A percentile compares a stretch with the other conserved stretches of the same genome.
Conservation (phyloP, 2,888 invertebrate genomes). For the Coleophora flavipennella region DNA sequence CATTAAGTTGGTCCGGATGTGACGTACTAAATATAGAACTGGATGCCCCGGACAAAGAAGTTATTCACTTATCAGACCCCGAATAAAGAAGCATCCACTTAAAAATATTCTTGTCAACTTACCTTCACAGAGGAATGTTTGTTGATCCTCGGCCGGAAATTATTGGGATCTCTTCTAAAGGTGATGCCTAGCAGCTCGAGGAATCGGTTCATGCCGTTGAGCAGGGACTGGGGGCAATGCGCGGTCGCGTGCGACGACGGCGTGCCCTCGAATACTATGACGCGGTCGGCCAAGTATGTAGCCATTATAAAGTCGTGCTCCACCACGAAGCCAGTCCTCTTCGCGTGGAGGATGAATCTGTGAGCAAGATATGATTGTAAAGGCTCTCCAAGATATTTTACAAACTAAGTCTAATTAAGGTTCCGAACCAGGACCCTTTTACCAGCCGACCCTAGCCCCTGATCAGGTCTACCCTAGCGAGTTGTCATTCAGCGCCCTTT, state of each 20-base stretch:
- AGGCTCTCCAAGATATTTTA: too few species aligned
- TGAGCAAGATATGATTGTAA: not conserved
- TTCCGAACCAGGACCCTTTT: too few species aligned
- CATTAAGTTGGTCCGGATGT: too few species aligned
- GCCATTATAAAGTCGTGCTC: constrained; percentile 99
- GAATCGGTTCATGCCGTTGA: constrained; percentile 99
- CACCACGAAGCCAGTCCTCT: constrained; percentile 99
- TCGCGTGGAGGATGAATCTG: constrained; percentile 97
- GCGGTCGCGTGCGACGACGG: constrained; percentile 93
- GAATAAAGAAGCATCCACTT: too few species aligned
- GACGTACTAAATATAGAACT: too few species aligned
- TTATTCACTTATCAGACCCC: too few species aligned
- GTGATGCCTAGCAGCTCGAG: constrained; percentile 96
- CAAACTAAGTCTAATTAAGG: too few species aligned
- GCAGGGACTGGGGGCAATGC: constrained; percentile 91
- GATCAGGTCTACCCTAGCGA: too few species aligned
- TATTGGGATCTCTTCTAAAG: constrained; percentile 98
- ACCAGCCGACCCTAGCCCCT: too few species aligned
- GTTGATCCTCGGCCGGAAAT: constrained; percentile 98
- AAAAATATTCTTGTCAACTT: constrained; percentile 11
- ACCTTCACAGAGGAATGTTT: constrained; percentile 97
- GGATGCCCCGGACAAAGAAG: too few species aligned
- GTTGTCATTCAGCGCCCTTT: too few species aligned
- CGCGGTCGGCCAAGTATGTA: constrained; percentile 97
- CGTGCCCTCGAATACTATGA: constrained; percentile 97